These are phyloP conservation scores for Crypturellus tataupa DNA, from an alignment of 2,797 vertebrate genomes.

Conservation along the genomic window DNA sequence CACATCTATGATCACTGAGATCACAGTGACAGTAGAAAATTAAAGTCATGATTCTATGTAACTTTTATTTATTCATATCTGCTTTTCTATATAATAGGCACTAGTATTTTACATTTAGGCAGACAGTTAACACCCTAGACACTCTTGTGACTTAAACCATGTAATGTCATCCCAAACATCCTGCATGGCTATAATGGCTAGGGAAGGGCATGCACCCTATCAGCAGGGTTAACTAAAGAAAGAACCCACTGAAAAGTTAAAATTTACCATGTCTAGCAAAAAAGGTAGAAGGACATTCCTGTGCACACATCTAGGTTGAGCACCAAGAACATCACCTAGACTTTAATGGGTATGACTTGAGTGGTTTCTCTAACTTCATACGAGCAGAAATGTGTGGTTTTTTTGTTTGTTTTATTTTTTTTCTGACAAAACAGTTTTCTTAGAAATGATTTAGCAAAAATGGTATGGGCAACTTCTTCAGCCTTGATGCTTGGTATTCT, in stretches of 20 bases:
- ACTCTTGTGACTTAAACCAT: background rate
- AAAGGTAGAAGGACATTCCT: background rate
- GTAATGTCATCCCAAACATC: background rate
- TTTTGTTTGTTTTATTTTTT: background rate
- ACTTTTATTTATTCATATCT: background rate
- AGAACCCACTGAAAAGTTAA: background rate
- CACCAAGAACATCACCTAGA: fast-evolving
- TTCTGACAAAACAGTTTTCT: background rate
- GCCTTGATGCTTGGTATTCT: background rate
- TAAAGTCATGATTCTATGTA: background rate
- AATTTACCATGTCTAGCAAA: background rate
- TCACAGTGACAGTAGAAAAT: background rate
- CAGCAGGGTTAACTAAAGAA: background rate
- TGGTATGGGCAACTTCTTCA: background rate
- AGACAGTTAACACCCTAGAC: background rate
- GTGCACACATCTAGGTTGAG: background rate
- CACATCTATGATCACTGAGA: background rate
- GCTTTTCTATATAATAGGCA: background rate
- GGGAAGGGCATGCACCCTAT: background rate
- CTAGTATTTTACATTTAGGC: background rate
- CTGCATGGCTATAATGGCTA: background rate
- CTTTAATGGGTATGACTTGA: background rate
- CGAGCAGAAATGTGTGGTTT: background rate
- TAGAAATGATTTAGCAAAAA: background rate
- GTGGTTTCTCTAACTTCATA: background rate